Base-by-base conservation (phyloP, 2,888 invertebrate species). In the Drosophila picticornis region DNA sequence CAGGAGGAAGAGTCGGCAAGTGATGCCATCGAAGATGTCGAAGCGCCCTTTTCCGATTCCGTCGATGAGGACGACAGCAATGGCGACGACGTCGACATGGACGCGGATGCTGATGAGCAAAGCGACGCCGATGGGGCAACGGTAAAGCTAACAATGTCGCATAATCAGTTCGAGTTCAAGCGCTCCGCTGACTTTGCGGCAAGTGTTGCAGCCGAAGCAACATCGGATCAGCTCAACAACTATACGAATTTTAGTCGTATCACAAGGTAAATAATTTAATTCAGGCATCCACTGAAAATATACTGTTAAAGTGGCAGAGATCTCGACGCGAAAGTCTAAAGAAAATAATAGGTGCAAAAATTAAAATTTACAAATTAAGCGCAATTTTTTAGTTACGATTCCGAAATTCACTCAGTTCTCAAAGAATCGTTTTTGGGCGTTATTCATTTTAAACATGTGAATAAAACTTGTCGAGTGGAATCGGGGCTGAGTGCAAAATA, bases 231-330 rank as follows among this genome's bases (percentile, higher is more conserved):
- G 51, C 48, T 88, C 4, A 90, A 79, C 68, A 91, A 91, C 68
- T 90, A 85, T 70, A 90, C 90, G 43, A 91, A 92, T 80, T 88
- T 83, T 63, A 91, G 84, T 78, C 75, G 71, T 34, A 81, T 60
- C 46, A 72, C 70, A 53, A 79, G 83, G 88, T 86, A 38, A 38
- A 16, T 25, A 46, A 46, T 9, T 2, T 25, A 25, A 16, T 16
- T 25, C 7, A 7, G 4, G 13, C 13, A 22, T 43, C 22, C 43
- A 13, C 6, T 22, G 22, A 13, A 43, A 7, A 43, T 13, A 6
- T 3, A 13, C 6, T 19, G 9, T 9, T 19, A 3, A 38, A 1
- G 11, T n/a, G 4, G 40, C 40, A 40, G 1, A 40, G n/a, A 40
- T 10, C 10, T 10, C n/a, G 4, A 10, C n/a, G 4, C 11, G 11